Base-by-base conservation (phyloP, 2,888 invertebrate species). In the Pseudococcus jackbeardsleyi region DNA sequence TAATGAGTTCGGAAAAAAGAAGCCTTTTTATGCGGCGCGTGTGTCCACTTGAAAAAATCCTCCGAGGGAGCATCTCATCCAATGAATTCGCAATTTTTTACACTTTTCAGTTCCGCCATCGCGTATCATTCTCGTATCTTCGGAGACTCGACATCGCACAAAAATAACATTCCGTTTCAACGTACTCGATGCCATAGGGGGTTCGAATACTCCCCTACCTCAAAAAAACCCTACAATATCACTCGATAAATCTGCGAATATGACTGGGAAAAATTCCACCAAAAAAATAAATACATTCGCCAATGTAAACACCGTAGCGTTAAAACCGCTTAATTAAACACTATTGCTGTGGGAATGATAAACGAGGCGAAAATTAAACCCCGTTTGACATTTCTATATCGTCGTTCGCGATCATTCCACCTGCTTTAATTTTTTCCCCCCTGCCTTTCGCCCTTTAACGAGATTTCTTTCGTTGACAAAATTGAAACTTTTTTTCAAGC, bases 1-100 rank as follows among this genome's bases (percentile, higher is more conserved):
- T 82, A 82, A 82, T 82, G 79, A 82, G 79, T 19, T 42, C 33
- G 46, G 19, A 82, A 72, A 72, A 72, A 72, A 72, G 33, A 33
- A 72, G 72, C 72, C 17, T 72, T 72, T 72, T 33, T 26, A 72
- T 72, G 39, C 33, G 72, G 68, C 0, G 26, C 72, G 33, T 72
- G 72, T 72, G 72, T 72, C 72, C 72, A 72, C 72, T 72, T 72
- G 72, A 72, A 72, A 72, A 72, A 17, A 68, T 33, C 33, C 17
- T 5, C 26, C 22, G 11, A 19, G 22, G 22, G 64, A 64, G 12
- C 22, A 19, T 22, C 64, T 22, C 22, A 11, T 33, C 33, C 6
- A 33, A 33, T 33, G 72, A 72, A 33, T 72, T 72, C 33, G 72
- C 72, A 72, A 72, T 72, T 72, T 72, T 42, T 72, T 33, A 1